Evolutionary conservation across 2,797 vertebrate species (phyloP), one percentile per base, ranked within the genome.

Genomic region (Myotis findleyi): DNA sequence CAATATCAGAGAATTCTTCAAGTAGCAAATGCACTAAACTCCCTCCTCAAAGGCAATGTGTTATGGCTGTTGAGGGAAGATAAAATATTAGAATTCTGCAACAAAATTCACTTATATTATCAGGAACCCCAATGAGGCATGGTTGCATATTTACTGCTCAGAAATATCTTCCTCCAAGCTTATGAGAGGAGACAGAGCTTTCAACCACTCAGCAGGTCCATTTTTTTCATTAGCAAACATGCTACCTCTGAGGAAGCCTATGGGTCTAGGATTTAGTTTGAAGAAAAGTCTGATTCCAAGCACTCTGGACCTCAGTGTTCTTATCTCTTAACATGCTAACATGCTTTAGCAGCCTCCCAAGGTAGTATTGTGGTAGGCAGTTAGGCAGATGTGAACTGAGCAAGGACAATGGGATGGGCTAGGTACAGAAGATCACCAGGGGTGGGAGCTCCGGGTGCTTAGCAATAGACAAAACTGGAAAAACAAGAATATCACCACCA

Each of bases 311-410:
- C 49, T 96, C 44, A 33, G 16, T 83, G 91, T 95, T 80, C 73
- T 90, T 90, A 53, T n/a, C 14, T 93, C 18, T 89, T 83, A 89
- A 64, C 59, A 53, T 82, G 25, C 1, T 64, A 92, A 94, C 79
- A 87, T n/a, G 23, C 12, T 36, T 82, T 36, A 66, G 0, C 71
- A 90, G 53, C n/a, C 38, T 96, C 47, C n/a, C 10, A 51, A 17
- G 5, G 1, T 62, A 11, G 9, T 18, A 16, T 51, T 57, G 64
- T 68, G 17, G 64, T 36, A 36, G 17, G 17, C 17, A 68, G 64
- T 36, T 10, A 36, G 64, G 20, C 64, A 66, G 64, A 33, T 3
- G 16, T 66, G 64, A 57, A 2, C 21, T 21, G 55, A 33, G 64
- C 64, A 66, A 66, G 64, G 64, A 18, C n/a, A 18, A 33, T 68